These are phyloP conservation scores for Stenopsyche tienmushanensis DNA, from an alignment of 1,140 invertebrate species.

Conservation along the genomic window DNA sequence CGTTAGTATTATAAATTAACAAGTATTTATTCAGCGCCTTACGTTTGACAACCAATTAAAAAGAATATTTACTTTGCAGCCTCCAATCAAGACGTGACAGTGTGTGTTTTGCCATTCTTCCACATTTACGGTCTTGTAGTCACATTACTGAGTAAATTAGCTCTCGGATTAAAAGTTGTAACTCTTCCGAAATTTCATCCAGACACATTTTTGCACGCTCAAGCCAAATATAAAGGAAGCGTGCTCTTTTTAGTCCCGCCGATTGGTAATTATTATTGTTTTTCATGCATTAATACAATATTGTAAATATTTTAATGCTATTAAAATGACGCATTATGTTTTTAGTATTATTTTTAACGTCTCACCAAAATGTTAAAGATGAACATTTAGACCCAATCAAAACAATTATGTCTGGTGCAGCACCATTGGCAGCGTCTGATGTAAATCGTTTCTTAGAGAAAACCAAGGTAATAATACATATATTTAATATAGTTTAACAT, in stretches of 20 bases:
- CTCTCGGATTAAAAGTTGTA: conserved; percentile 66
- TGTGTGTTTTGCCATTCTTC: conserved; percentile 76
- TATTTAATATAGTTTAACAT: conserved; percentile 7
- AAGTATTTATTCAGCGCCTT: conserved; percentile 4
- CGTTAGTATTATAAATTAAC: conserved; percentile 38
- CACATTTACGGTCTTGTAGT: conserved; percentile 79
- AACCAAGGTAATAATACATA: conserved; percentile 48
- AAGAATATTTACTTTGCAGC: conserved; percentile 44
- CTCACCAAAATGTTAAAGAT: conserved; percentile 59
- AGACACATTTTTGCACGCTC: conserved; percentile 59
- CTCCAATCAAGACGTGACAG: conserved; percentile 58
- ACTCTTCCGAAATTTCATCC: conserved; percentile 75
- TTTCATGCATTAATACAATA: neutral
- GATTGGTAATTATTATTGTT: conserved; percentile 54
- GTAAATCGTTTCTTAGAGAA: conserved; percentile 59
- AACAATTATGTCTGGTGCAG: conserved; percentile 67
- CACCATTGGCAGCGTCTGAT: conserved; percentile 64
- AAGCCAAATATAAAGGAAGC: conserved; percentile 60
- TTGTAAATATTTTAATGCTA: neutral
- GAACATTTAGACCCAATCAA: conserved; percentile 58
- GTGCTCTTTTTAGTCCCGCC: conserved; percentile 63
- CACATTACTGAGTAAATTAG: conserved; percentile 59
- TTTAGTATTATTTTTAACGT: conserved; percentile 69
- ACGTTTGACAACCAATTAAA: no score
- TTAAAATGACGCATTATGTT: conserved; percentile 7